Conservation (phyloP, 2,797 vertebrate species). For the Brachyalestes nurse region DNA sequence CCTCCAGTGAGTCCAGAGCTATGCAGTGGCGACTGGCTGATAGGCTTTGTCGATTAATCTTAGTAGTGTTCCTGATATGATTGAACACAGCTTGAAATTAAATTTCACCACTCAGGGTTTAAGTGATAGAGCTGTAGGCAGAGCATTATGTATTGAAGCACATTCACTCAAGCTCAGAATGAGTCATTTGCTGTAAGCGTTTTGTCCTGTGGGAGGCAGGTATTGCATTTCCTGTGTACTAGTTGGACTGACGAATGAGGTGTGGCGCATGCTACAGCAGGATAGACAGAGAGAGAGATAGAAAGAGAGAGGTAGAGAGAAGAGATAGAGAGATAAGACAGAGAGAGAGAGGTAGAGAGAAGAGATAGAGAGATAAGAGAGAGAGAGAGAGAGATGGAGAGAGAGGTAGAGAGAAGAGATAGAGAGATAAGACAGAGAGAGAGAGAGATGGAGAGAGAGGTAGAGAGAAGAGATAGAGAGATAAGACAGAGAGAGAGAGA, state of each 20-base stretch:
- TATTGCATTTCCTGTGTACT: conserved; percentile 30
- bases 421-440: too few relatives aligned
- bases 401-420: too few relatives aligned
- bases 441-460: too few relatives aligned
- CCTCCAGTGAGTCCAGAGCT: neutral
- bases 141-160: neutral
- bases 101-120: neutral
- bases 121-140: conserved; percentile 13
- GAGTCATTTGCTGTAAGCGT: conserved; percentile 24
- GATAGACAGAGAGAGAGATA: neutral
- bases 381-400: neutral
- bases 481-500: neutral
- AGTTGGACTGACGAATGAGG: conserved; percentile 33
- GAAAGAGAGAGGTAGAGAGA: neutral
- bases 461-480: neutral
- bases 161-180: conserved; percentile 22
- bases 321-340: too few relatives aligned
- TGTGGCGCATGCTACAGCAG: neutral
- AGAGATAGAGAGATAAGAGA: too few relatives aligned
- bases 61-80: neutral
- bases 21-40: neutral
- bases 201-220: conserved; percentile 25
- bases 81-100: neutral
- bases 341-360: too few relatives aligned
- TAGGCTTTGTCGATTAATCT: neutral